A percentile compares a stretch with the other conserved stretches of the same genome.
Conservation (phyloP, 30 jellyfish, hydroid and myxozoan species). For the Nemopilema nomurai region DNA sequence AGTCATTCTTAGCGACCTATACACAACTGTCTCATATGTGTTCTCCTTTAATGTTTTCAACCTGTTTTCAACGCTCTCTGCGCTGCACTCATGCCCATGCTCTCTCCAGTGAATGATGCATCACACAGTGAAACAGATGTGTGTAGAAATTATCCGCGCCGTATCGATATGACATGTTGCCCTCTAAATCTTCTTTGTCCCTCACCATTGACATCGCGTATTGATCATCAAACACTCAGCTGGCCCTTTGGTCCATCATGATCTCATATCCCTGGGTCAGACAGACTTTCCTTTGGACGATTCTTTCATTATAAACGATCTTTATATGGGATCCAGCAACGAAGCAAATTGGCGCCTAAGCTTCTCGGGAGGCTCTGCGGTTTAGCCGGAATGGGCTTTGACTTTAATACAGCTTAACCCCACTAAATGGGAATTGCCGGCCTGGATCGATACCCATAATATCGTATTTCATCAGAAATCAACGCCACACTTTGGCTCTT, state of each 20-base stretch:
- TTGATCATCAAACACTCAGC: neutral
- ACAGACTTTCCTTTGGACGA: neutral
- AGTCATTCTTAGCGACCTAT: too few species aligned
- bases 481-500: neutral
- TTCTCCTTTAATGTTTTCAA: too few species aligned
- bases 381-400: neutral
- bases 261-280: neutral
- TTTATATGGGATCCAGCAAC: neutral
- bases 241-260: neutral
- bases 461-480: neutral
- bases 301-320: neutral
- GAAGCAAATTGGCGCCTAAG: neutral
- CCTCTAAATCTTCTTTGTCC: neutral
- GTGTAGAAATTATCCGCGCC: neutral
- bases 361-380: neutral
- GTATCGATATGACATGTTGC: neutral
- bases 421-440: neutral
- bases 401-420: neutral
- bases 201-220: neutral
- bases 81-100: too few species aligned
- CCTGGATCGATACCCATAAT: neutral
- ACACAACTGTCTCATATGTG: too few species aligned
- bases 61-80: too few species aligned
- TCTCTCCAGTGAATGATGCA: too few species aligned
- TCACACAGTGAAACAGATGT: neutral